phyloP scores from a whole-genome alignment of 1,140 invertebrate species.

The Capitella teleta region DNA sequence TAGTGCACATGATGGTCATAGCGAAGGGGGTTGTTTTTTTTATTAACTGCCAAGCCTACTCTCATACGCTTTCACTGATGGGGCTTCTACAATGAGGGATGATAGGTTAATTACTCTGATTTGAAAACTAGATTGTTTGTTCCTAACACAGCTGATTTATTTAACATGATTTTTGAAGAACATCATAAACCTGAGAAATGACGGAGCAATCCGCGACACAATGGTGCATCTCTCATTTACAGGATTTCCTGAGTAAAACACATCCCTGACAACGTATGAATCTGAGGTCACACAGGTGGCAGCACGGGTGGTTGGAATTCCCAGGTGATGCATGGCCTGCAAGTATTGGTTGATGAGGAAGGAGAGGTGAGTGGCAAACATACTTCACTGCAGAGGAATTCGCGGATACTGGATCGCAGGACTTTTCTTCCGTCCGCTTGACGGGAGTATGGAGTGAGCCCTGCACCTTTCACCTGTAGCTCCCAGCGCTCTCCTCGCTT shows the following conservation, averaged over 20 bases:
- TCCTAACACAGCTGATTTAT: too few relatives aligned
- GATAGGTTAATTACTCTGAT: too few relatives aligned
- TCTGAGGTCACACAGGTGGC: conserved; percentile 48
- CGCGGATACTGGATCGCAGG: conserved; percentile 52
- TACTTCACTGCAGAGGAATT: conserved; percentile 55
- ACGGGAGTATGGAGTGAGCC: conserved; percentile 55
- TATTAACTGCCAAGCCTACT: too few relatives aligned
- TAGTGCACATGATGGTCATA: too few relatives aligned
- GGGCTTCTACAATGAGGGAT: too few relatives aligned
- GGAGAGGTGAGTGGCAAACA: conserved; percentile 6
- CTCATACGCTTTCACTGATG: too few relatives aligned
- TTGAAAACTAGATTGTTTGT: too few relatives aligned
- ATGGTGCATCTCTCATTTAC: conserved; percentile 46
- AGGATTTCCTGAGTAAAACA: conserved; percentile 48
- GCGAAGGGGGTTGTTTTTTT: too few relatives aligned
- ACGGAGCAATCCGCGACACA: conserved; percentile 45
- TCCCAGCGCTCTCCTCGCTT: conserved; percentile 51
- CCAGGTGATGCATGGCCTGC: conserved; percentile 50
- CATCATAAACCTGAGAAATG: conserved; percentile 55
- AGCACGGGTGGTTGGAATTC: conserved; percentile 47
- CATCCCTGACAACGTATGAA: conserved; percentile 46
- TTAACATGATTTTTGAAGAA: too few relatives aligned
- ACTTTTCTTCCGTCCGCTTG: conserved; percentile 56
- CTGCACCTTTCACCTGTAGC: conserved; percentile 57
- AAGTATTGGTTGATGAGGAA: conserved; percentile 2